These are phyloP conservation scores for Myripristis jacobus DNA, from an alignment of 2,797 vertebrate genomes.

Conservation along the genomic window DNA sequence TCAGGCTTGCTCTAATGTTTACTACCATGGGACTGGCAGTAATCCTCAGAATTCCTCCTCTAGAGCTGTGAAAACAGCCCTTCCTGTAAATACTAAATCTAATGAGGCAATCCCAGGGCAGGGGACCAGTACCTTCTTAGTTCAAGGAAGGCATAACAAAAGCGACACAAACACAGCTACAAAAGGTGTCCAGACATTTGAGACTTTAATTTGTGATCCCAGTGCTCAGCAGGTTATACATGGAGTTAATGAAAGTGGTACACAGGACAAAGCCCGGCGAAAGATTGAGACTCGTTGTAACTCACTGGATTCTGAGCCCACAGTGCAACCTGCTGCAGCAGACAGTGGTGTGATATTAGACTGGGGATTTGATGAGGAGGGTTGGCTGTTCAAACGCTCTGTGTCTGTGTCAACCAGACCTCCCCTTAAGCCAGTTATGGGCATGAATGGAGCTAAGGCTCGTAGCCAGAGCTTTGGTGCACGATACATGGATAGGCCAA, in stretches of 20 bases:
- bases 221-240: constrained; percentile 41
- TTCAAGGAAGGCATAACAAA: constrained; percentile 88
- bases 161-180: constrained; percentile 83
- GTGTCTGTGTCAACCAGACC: constrained; percentile 89
- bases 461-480: constrained; percentile 92
- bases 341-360: constrained; percentile 75
- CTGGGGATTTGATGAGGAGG: constrained; percentile 84
- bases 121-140: constrained; percentile 83
- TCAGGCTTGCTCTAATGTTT: constrained; percentile 63
- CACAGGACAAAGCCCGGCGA: constrained; percentile 55
- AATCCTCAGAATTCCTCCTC: constrained; percentile 77
- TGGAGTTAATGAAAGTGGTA: constrained; percentile 42
- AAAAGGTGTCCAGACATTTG: constrained; percentile 77
- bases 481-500: constrained; percentile 86
- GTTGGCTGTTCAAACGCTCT: constrained; percentile 87
- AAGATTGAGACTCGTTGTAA: constrained; percentile 75
- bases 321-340: constrained; percentile 57
- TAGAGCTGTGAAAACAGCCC: constrained; percentile 82
- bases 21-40: constrained; percentile 71
- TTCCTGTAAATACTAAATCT: constrained; percentile 86
- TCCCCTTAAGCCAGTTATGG: constrained; percentile 90
- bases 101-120: constrained; percentile 85
- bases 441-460: constrained; percentile 93
- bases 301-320: constrained; percentile 68
- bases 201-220: constrained; percentile 72